Evolutionary conservation across 2,888 invertebrate species (phyloP), one percentile per base, ranked within the genome.

Genomic region (Cephus rjabovi): DNA sequence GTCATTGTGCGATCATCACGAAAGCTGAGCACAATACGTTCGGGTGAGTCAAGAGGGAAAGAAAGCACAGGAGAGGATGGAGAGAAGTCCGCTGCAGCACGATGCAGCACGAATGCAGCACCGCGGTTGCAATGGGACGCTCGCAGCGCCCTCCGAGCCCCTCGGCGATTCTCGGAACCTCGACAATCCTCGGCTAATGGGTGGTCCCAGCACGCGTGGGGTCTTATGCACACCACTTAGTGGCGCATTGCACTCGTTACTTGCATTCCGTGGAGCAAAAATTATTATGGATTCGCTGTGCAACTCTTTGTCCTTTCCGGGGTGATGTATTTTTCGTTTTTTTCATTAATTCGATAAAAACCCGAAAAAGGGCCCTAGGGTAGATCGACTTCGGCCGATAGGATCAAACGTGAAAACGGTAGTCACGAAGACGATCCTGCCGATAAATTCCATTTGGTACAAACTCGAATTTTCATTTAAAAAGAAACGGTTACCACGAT

Each of bases 131-230:
- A 56, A 56, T 9, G 23, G 56, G 56, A 56, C 56, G 56, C 71
- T 31, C 71, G 75, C 56, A 69, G 75, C 77, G 77, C 75, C 81
- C 79, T 76, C 76, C 69, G 84, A 86, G 82, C 81, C 23, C 82
- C 83, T 79, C 81, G 81, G 82, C 77, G 81, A 84, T 87, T 87
- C 87, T 84, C 77, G 81, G 86, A 87, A 87, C 84, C 79, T 81
- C 83, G 80, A 83, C 85, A 83, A 84, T 86, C 84, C 86, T 79
- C 77, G 78, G 78, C 76, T 85, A 79, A 86, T 85, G 86, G 86
- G 87, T 87, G 87, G 87, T 86, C 87, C 83, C 79, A 76, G 83
- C 82, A 75, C 82, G 78, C 83, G 83, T 80, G 84, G 75, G 83
- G 82, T 81, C 83, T 75, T 75, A 77, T 73, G 75, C 56, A 77